Base-by-base conservation (phyloP, 2,888 invertebrate genomes). In the Nebria salina region DNA sequence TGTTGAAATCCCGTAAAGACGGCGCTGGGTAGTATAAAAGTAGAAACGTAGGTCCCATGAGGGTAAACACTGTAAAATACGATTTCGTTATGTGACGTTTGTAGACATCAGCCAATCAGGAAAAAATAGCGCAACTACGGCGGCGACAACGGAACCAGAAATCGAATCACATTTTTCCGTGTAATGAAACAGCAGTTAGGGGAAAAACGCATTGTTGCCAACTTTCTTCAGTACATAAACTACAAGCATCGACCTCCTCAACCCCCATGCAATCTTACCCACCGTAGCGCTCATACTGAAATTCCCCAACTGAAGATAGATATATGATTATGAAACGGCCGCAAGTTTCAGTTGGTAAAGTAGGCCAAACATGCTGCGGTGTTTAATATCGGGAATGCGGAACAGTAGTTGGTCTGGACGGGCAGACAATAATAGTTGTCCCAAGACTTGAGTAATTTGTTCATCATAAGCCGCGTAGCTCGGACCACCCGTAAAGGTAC, bases 101-200 rank as follows among this genome's bases (percentile, higher is more conserved):
- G 70, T 77, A 77, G 77, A 72, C 77, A 77, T 70, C 72, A 76
- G 70, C 76, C 76, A 76, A 76, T 76, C 76, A 41, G 77, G 72
- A 77, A 77, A 77, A 77, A 77, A 77, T 72, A 77, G 54, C 72
- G 20, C 20, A 72, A 72, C 77, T 42, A 25, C 77, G 72, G 68
- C 77, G 70, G n/a, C 77, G 72, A 43, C 54, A 77, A 68, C 77
- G 77, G 70, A 77, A 77, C 77, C 70, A 77, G 77, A 77, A 77
- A 77, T 77, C 77, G 77, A 77, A 77, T 77, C 77, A 77, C 77
- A 77, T 77, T 77, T 77, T 77, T 77, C 72, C 77, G 72, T 77
- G 77, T 77, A 77, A 77, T 77, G 77, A 77, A 77, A 77, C 77
- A 77, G 77, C 77, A 77, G 77, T 77, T 77, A 77, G 26, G 70